Evolutionary conservation across 1,140 invertebrate genomes (phyloP), one percentile per base, ranked within the genome.

Genomic region (Drosophila subpulchrella): DNA sequence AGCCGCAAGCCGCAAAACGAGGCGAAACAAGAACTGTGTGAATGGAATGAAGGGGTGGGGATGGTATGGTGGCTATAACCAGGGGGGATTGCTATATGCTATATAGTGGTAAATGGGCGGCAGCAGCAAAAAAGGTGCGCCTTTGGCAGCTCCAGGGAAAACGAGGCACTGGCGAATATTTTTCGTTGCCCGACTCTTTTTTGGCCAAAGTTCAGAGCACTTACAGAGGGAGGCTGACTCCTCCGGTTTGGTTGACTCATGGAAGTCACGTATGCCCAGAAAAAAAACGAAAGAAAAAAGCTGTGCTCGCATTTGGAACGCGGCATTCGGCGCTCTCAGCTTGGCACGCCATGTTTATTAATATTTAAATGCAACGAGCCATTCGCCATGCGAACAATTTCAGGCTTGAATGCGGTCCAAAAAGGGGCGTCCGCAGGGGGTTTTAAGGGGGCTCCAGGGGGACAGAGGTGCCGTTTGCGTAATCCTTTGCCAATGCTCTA

Each of bases 281-380:
- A 74, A 27, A 74, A 48, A 47, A 62, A 55, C 50, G 44, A 61
- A 67, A 76, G 74, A 55, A 55, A 51, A 70, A 76, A 76, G 74
- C 74, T 78, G 70, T 79, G 80, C 76, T 75, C 62, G 59, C 61
- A 67, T 76, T 77, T 41, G 60, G 62, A 54, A 67, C 68, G 72
- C 80, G 68, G 80, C 72, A 86, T 81, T 86, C 70, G 79, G 67
- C 75, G 83, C 79, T 78, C 83, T 88, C 78, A 76, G 83, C 71
- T 72, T 76, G 83, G 80, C 84, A 88, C 81, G 84, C 80, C 84
- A 88, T 89, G 84, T 89, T 88, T 88, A 88, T 88, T 88, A 88
- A 88, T 88, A 88, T 88, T 88, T 88, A 88, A 88, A 89, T 88
- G 84, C 84, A 84, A 89, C 84, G 84, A 88, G 84, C 59, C 83